phyloP scores from a whole-genome alignment of 2,113 vertebrate genomes.

The Macroglossus sobrinus region DNA sequence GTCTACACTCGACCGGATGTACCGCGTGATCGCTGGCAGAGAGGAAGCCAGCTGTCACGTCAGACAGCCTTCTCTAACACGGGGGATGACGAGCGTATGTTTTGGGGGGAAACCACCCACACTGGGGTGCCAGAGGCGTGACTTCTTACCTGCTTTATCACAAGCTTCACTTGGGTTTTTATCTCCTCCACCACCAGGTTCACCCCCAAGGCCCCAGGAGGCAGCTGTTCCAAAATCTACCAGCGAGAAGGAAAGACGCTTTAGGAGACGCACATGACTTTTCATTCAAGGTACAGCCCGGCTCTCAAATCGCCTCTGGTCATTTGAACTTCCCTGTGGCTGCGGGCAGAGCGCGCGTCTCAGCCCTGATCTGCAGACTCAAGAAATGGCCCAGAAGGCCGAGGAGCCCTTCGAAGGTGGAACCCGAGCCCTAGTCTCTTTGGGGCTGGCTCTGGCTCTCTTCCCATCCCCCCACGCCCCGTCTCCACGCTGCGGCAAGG shows the following conservation, averaged over 20 bases:
- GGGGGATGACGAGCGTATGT: rapidly evolving
- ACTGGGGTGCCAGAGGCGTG: rapidly evolving
- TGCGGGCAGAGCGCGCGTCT: rapidly evolving
- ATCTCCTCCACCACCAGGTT: constrained; percentile 54
- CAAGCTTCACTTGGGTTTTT: background rate
- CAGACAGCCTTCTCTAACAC: background rate
- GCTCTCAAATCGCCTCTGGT: rapidly evolving
- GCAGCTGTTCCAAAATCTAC: constrained; percentile 54
- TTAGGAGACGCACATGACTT: background rate
- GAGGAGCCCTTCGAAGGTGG: background rate
- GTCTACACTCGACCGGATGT: rapidly evolving
- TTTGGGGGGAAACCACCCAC: background rate
- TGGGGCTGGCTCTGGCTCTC: background rate
- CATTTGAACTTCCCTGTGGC: rapidly evolving
- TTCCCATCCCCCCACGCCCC: rapidly evolving
- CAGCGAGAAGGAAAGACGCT: background rate
- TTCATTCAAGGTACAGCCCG: rapidly evolving
- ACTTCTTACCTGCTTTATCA: constrained; percentile 68
- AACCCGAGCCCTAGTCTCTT: background rate
- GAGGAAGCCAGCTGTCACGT: rapidly evolving
- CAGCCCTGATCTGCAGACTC: background rate
- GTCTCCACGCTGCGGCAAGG: background rate
- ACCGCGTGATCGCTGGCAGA: rapidly evolving
- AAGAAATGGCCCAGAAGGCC: background rate
- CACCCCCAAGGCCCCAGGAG: constrained; percentile 64